phyloP scores from a whole-genome alignment of 1,140 invertebrate species.

The Drosophila novamexicana region DNA sequence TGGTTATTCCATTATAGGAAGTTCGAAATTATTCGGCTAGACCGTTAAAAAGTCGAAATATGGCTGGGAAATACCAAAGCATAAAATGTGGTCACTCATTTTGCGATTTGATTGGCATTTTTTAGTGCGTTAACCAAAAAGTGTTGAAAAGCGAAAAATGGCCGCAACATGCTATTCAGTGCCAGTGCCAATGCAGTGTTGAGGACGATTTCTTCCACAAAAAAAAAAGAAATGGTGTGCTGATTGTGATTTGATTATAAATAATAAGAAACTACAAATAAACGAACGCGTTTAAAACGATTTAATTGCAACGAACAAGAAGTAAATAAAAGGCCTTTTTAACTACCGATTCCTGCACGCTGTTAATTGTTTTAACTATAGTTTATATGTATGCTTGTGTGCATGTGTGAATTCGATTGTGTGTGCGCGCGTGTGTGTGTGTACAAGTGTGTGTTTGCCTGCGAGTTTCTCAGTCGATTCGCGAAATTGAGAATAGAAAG shows the following conservation, averaged over 20 bases:
- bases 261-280: constrained; percentile 23
- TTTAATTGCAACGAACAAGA: constrained; percentile 36
- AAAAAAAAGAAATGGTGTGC: constrained; percentile 66
- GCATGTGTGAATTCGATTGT: constrained; percentile 48
- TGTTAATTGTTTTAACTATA: constrained; percentile 53
- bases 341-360: constrained; percentile 43
- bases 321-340: constrained; percentile 17
- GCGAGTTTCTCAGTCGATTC: constrained; percentile 61
- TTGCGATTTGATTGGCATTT: neutral
- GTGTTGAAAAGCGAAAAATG: constrained; percentile 25
- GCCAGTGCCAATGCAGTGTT: constrained; percentile 45
- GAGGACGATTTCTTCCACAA: constrained; percentile 45
- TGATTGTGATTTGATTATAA: constrained; percentile 64
- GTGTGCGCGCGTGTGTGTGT: constrained; percentile 30
- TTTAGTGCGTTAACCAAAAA: constrained; percentile 24
- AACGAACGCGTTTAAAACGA: constrained; percentile 22
- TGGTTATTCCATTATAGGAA: no score
- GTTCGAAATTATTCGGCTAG: neutral
- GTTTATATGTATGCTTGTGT: constrained; percentile 37
- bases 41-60: constrained; percentile 2
- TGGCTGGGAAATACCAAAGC: neutral
- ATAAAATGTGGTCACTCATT: neutral
- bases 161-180: constrained; percentile 45
- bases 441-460: constrained; percentile 42
- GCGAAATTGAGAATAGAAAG: constrained; percentile 78